phyloP scores from a whole-genome alignment of 2,888 invertebrate genomes.

The Hypolimnas misippus region DNA sequence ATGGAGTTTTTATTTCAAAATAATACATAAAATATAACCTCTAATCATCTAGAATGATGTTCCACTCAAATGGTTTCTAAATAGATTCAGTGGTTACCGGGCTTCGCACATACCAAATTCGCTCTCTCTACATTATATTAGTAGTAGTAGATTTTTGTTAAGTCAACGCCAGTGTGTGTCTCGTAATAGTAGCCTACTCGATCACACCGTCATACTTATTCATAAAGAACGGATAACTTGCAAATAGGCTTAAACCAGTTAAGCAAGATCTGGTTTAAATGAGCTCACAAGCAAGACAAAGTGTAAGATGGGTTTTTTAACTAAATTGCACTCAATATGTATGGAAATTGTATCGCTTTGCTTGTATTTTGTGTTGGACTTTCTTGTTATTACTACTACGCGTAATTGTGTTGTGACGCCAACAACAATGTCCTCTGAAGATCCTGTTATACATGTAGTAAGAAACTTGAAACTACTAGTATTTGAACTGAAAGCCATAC shows the following conservation, averaged over 20 bases:
- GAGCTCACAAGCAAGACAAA: conserved; percentile 40
- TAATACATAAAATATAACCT: no score
- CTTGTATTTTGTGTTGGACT: conserved; percentile 27
- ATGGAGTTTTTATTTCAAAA: no score
- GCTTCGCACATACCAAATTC: no score
- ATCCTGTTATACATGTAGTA: background rate
- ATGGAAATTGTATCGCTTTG: conserved; percentile 42
- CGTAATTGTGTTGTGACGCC: background rate
- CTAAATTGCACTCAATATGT: conserved; percentile 42
- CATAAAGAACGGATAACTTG: conserved; percentile 47
- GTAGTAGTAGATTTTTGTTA: no score
- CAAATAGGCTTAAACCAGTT: conserved; percentile 52
- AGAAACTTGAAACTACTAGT: no score
- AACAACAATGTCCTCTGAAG: background rate
- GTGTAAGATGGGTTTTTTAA: conserved; percentile 46
- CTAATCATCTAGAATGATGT: no score
- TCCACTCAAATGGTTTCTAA: no score
- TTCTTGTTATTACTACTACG: conserved; percentile 21
- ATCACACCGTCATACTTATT: conserved; percentile 18
- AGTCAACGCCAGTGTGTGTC: no score
- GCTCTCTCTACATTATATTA: no score
- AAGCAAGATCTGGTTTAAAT: conserved; percentile 48
- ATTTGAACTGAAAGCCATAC: no score
- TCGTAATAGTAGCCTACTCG: conserved; percentile 9
- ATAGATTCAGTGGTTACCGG: no score